A percentile compares a stretch with the other conserved stretches of the same genome.
These are phyloP conservation scores for Probaryconus sp. DNA, from an alignment of 1,140 invertebrate species.

Conservation along the genomic window DNA sequence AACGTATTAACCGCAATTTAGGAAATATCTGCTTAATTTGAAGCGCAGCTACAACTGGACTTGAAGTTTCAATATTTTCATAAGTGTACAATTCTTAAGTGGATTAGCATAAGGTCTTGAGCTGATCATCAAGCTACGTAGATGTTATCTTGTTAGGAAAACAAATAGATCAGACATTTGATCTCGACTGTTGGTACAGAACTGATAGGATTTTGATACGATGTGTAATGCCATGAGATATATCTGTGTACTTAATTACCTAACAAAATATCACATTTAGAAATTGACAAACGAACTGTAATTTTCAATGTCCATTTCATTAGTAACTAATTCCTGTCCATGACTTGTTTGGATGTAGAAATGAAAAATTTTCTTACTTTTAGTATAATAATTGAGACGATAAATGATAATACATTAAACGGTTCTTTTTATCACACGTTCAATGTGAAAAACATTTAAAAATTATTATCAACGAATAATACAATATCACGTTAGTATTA, in stretches of 20 bases:
- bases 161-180: conserved; percentile 40
- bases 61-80: conserved; percentile 5
- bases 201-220: conserved; percentile 22
- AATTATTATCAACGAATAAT: too few relatives aligned
- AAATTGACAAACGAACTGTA: conserved; percentile 6
- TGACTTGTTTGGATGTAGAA: too few relatives aligned
- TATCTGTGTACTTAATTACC: too few relatives aligned
- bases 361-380: not conserved
- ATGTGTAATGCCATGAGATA: conserved; percentile 2
- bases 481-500: too few relatives aligned
- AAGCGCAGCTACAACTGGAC: conserved; percentile 6
- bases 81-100: conserved; percentile 12
- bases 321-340: too few relatives aligned
- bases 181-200: conserved; percentile 8
- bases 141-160: conserved; percentile 30
- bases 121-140: conserved; percentile 25
- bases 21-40: conserved; percentile 21
- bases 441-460: too few relatives aligned
- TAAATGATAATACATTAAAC: too few relatives aligned
- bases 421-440: too few relatives aligned
- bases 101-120: conserved; percentile 23
- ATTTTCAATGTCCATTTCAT: too few relatives aligned
- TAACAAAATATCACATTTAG: too few relatives aligned
- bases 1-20: not conserved
- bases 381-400: not conserved